Conservation (phyloP, 2,888 invertebrate species). For the Protodeltote pygarga region DNA sequence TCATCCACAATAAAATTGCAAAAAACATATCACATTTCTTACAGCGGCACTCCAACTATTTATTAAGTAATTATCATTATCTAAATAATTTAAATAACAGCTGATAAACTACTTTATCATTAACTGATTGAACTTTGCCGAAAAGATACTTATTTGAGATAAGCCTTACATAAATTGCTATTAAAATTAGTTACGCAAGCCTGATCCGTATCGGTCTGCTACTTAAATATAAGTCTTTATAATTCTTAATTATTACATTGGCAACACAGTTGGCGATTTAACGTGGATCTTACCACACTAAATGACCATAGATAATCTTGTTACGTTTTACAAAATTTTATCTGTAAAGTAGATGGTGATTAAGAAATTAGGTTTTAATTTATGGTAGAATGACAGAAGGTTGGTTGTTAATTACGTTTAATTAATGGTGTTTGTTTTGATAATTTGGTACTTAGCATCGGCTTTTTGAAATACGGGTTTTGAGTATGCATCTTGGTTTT, state of each 20-base stretch:
- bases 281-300: constrained; percentile 38
- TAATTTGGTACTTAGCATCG: background rate
- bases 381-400: constrained; percentile 16
- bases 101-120: constrained; percentile 44
- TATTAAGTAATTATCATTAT: constrained; percentile 46
- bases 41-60: constrained; percentile 20
- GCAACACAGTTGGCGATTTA: constrained; percentile 40
- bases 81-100: constrained; percentile 38
- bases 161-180: constrained; percentile 60
- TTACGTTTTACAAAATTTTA: constrained; percentile 27
- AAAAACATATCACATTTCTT: constrained; percentile 21
- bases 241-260: constrained; percentile 52
- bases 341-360: constrained; percentile 14
- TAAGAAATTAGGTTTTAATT: constrained; percentile 32
- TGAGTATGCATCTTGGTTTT: too few species aligned
- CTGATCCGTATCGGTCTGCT: constrained; percentile 57
- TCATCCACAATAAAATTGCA: constrained; percentile 1
- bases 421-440: background rate
- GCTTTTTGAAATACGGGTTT: too few species aligned
- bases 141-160: constrained; percentile 67
- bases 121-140: constrained; percentile 63
- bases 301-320: constrained; percentile 36
- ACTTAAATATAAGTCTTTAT: constrained; percentile 44
- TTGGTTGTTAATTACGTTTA: constrained; percentile 2
- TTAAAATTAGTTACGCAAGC: constrained; percentile 61